A percentile compares a stretch with the other conserved stretches of the same genome.
These are phyloP conservation scores for Pterostichus madidus DNA, from an alignment of 2,888 invertebrate species.

Conservation along the genomic window DNA sequence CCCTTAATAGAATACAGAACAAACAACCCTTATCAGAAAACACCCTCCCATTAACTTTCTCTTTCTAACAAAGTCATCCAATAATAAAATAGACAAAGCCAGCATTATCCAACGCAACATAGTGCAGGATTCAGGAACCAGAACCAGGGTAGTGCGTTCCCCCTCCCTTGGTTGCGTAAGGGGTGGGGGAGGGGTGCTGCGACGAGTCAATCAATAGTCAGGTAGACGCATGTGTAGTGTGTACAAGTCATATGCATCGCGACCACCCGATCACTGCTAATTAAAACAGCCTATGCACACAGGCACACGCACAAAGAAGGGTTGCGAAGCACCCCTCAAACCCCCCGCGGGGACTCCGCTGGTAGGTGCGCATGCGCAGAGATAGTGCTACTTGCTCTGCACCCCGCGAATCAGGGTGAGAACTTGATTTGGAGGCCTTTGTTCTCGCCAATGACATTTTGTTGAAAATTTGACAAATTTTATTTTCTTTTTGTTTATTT, in stretches of 20 bases:
- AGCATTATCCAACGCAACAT: constrained; percentile 32
- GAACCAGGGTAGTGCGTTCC: neutral
- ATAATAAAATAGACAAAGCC: constrained; percentile 44
- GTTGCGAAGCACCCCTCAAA: constrained; percentile 11
- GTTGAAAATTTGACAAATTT: neutral
- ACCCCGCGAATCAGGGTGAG: neutral
- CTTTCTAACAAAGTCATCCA: constrained; percentile 16
- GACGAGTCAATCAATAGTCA: constrained; percentile 59
- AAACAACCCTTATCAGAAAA: constrained; percentile 25
- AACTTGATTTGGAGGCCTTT: constrained; percentile 41
- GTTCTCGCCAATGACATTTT: constrained; percentile 38
- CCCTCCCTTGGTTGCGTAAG: neutral
- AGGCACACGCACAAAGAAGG: constrained; percentile 54
- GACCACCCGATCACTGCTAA: constrained; percentile 57
- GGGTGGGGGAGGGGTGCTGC: constrained; percentile 18
- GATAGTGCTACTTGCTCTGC: constrained; percentile 5
- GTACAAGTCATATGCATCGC: constrained; percentile 54
- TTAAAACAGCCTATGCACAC: constrained; percentile 50
- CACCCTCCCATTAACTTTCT: constrained; percentile 1
- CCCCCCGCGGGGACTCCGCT: neutral
- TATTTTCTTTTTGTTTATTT: neutral
- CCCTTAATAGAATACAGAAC: neutral
- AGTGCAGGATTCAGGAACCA: constrained; percentile 25
- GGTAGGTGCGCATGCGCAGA: neutral
- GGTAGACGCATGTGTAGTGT: constrained; percentile 63